A percentile compares a stretch with the other conserved stretches of the same genome.
Conservation (phyloP, 2,797 vertebrate genomes). For the Anguilla marmorata region DNA sequence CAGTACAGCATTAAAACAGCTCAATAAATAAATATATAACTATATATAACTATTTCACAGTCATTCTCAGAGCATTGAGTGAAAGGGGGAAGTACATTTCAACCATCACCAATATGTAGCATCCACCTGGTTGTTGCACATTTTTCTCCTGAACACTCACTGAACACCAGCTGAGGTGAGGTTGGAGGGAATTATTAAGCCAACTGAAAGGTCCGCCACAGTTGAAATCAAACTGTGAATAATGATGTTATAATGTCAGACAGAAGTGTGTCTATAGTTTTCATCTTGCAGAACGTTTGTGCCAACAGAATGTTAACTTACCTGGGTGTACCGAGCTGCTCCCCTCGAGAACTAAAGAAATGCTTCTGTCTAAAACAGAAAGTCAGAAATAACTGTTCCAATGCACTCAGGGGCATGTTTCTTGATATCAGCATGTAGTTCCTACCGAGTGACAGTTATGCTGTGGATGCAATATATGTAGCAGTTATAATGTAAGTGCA, state of each 20-base stretch:
- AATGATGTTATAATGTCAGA: not conserved
- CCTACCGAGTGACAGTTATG: not conserved
- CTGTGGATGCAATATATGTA: too few species aligned
- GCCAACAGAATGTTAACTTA: not conserved
- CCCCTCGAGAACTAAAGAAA: not conserved
- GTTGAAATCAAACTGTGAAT: not conserved
- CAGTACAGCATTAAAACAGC: too few species aligned
- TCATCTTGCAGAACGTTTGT: not conserved
- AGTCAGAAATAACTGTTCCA: not conserved
- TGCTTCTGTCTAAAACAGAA: not conserved
- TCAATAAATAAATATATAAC: too few species aligned
- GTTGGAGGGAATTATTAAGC: not conserved
- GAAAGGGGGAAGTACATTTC: too few species aligned
- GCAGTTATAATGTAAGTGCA: too few species aligned
- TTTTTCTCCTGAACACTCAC: too few species aligned
- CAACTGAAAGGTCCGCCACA: not conserved
- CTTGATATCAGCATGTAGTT: not conserved
- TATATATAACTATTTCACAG: too few species aligned
- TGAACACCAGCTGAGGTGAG: not conserved
- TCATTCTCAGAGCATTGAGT: too few species aligned
- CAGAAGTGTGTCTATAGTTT: not conserved
- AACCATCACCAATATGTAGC: too few species aligned
- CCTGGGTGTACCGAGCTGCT: not conserved
- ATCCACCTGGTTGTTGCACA: too few species aligned
- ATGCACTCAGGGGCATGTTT: not conserved